Conservation (phyloP, 2,113 vertebrate species). For the Vulpes ferrilata region DNA sequence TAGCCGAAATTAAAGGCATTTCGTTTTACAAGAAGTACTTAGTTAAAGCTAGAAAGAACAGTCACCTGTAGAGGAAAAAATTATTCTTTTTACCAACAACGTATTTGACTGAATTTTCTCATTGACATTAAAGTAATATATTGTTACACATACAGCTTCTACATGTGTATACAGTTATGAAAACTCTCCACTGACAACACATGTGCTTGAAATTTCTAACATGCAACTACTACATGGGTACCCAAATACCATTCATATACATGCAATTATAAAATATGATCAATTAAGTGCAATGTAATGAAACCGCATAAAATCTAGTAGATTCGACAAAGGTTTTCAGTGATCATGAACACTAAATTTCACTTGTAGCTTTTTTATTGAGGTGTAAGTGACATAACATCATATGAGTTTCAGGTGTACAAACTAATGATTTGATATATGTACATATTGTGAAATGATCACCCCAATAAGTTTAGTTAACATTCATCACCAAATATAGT, state of each 20-base stretch:
- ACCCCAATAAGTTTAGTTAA: background rate
- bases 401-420: background rate
- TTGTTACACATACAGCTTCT: background rate
- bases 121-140: background rate
- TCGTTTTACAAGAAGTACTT: background rate
- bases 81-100: background rate
- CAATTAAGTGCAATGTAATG: background rate
- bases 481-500: background rate
- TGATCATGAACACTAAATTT: background rate
- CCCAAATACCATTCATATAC: background rate
- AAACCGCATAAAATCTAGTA: background rate
- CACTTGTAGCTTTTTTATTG: background rate
- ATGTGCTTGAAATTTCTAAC: background rate
- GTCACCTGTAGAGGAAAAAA: background rate
- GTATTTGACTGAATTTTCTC: background rate
- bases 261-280: background rate
- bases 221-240: background rate
- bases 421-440: background rate
- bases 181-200: background rate
- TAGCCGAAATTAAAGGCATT: background rate
- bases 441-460: background rate
- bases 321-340: background rate
- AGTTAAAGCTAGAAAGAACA: background rate
- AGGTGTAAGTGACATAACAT: background rate
- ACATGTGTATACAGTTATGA: background rate